Evolutionary conservation across 2,113 vertebrate species (phyloP), one percentile per base, ranked within the genome.

Genomic region (Triplophysa tibetana): DNA sequence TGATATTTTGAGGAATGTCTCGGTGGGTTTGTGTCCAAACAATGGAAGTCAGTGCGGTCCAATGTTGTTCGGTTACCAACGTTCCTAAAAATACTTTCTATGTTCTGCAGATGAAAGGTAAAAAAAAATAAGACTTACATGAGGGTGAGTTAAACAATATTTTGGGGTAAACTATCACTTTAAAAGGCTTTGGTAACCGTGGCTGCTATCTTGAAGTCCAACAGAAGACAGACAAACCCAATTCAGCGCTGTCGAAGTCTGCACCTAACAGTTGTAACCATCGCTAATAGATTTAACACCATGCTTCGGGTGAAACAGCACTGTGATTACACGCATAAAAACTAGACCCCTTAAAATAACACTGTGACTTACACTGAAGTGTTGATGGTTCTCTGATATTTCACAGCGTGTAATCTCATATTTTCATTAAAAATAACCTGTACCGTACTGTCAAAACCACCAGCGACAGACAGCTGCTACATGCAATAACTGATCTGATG

Each of bases 351-450:
- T 74, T 61, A 75, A 75, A 75, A 62, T 75, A 75, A 75, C 41
- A 43, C 58, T 63, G 58, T 75, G 72, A 75, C 72, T 48, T 23
- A 23, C 72, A 63, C 70, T 43, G 54, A 74, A 62, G 58, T 75
- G 72, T 75, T 75, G 72, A 62, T 75, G 72, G 58, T 23, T 75
- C 72, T 75, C 72, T 26, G 58, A 63, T 62, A 61, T 63, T 12
- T 75, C 60, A 62, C 72, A 75, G 72, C 41, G 26, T n/a, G 38
- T 63, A 62, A 75, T 63, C 58, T 75, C 38, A 62, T 75, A 75
- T 75, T 38, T 61, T 63, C 58, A 75, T 75, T 75, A 75, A 63
- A 75, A 75, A 62, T 75, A 75, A 63, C 72, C 58, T 63, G 58
- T 8, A 33, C 56, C 6, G 13, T 45, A 24, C 56, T 23, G 14